Percentiles rank a stretch among this genome's conserved stretches.
These are phyloP conservation scores for Paraplagusia blochii DNA, from an alignment of 2,113 vertebrate species.

Conservation along the genomic window DNA sequence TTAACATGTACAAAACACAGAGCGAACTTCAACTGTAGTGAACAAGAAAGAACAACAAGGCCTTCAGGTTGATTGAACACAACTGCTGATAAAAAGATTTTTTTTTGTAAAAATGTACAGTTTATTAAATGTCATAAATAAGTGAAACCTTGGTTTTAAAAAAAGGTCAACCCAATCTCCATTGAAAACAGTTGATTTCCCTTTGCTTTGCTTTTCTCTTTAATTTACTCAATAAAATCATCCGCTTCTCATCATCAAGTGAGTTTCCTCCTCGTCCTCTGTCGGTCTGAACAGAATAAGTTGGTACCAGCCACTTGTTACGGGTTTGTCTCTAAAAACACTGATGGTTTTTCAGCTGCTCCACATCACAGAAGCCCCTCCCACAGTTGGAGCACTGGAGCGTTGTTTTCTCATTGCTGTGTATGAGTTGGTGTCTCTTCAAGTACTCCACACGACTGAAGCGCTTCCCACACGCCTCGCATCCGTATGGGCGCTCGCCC, in stretches of 20 bases:
- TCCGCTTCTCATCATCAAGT: background rate
- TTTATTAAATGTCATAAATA: constrained; percentile 57
- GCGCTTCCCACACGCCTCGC: constrained; percentile 81
- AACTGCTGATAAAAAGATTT: constrained; percentile 43
- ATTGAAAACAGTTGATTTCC: constrained; percentile 26
- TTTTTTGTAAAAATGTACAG: constrained; percentile 32
- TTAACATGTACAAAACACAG: constrained; percentile 47
- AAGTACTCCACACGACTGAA: constrained; percentile 83
- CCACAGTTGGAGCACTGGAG: constrained; percentile 79
- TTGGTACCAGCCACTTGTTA: constrained; percentile 20
- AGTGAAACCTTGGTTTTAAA: constrained; percentile 38
- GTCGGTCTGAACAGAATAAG: constrained; percentile 16
- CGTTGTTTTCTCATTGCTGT: constrained; percentile 67
- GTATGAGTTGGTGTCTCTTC: constrained; percentile 80
- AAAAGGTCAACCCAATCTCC: constrained; percentile 23
- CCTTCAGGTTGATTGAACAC: constrained; percentile 19
- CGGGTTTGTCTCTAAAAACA: constrained; percentile 62
- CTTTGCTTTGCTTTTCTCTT: constrained; percentile 10
- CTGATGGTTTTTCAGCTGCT: constrained; percentile 76
- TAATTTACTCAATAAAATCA: background rate
- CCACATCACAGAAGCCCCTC: constrained; percentile 74
- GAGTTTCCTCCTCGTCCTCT: background rate
- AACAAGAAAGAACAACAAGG: constrained; percentile 20
- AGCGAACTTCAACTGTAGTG: too few species aligned
- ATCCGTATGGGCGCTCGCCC: constrained; percentile 80